phyloP scores from a whole-genome alignment of 2,113 vertebrate genomes.

The Misgurnus anguillicaudatus region DNA sequence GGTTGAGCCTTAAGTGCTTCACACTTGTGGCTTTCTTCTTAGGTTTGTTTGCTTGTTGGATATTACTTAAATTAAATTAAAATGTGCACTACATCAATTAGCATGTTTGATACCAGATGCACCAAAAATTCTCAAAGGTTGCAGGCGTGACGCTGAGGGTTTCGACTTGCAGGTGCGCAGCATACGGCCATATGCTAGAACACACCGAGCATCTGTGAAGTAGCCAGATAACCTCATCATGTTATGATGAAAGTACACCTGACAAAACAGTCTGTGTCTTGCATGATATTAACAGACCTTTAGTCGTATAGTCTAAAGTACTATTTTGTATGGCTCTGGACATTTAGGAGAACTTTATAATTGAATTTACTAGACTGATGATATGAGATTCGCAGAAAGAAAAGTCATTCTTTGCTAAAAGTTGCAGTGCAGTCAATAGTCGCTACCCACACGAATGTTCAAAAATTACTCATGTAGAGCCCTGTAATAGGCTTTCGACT shows the following conservation, averaged over 20 bases:
- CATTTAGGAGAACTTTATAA: too few relatives aligned
- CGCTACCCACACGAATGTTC: conserved; percentile 14
- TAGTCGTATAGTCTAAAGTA: neutral
- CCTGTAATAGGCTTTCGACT: conserved; percentile 51
- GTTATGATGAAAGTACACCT: conserved; percentile 16
- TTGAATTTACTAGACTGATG: neutral
- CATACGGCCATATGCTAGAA: conserved; percentile 11
- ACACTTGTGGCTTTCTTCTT: conserved; percentile 55
- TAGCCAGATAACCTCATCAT: conserved; percentile 1
- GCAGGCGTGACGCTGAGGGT: conserved; percentile 2
- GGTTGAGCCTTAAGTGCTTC: conserved; percentile 35
- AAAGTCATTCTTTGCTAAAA: conserved; percentile 4
- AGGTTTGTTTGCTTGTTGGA: conserved; percentile 46
- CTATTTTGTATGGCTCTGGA: too few relatives aligned
- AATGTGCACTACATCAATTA: conserved; percentile 15
- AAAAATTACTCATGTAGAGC: conserved; percentile 35
- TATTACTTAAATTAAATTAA: conserved; percentile 47
- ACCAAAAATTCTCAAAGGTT: conserved; percentile 27
- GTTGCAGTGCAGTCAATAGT: conserved; percentile 11
- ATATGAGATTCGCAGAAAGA: neutral
- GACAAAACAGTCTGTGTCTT: neutral
- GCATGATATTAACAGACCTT: neutral
- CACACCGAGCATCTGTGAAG: conserved; percentile 9
- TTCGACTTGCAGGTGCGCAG: conserved; percentile 27
- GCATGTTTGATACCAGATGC: conserved; percentile 45